Evolutionary conservation across 2,888 invertebrate genomes (phyloP).

Genomic region (Nomada hirtipes): DNA sequence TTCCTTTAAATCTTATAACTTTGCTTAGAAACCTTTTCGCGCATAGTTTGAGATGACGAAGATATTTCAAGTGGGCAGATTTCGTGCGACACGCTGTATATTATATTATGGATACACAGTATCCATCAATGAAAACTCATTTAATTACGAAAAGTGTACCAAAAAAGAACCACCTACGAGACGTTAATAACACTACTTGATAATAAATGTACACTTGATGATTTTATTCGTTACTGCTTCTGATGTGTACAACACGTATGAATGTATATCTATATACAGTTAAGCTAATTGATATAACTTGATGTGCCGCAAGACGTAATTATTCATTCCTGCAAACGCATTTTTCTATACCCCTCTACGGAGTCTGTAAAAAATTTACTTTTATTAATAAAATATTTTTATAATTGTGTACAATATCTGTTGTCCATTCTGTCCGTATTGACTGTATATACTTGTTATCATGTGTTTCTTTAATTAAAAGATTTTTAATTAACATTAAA

Average conservation of each 20-base stretch:
- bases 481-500: too few relatives aligned
- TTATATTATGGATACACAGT: not conserved
- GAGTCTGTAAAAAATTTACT: slow-evolving; percentile 36
- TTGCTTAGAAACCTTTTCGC: too few relatives aligned
- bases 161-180: slow-evolving; percentile 2
- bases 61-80: too few relatives aligned
- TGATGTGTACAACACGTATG: slow-evolving; percentile 6
- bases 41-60: too few relatives aligned
- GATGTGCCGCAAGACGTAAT: slow-evolving; percentile 27
- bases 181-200: not conserved
- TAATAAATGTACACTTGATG: not conserved
- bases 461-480: too few relatives aligned
- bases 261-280: slow-evolving; percentile 16
- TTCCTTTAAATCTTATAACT: too few relatives aligned
- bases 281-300: slow-evolving; percentile 3
- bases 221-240: slow-evolving; percentile 4
- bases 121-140: slow-evolving; percentile 1
- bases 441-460: too few relatives aligned
- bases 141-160: not conserved
- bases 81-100: not conserved
- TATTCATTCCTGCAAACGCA: slow-evolving; percentile 62
- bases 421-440: too few relatives aligned
- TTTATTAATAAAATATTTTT: slow-evolving; percentile 69
- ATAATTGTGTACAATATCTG: slow-evolving; percentile 41
- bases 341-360: slow-evolving; percentile 43